phyloP scores from a whole-genome alignment of 2,888 invertebrate species.

The Zygothrica quintamaculata region DNA sequence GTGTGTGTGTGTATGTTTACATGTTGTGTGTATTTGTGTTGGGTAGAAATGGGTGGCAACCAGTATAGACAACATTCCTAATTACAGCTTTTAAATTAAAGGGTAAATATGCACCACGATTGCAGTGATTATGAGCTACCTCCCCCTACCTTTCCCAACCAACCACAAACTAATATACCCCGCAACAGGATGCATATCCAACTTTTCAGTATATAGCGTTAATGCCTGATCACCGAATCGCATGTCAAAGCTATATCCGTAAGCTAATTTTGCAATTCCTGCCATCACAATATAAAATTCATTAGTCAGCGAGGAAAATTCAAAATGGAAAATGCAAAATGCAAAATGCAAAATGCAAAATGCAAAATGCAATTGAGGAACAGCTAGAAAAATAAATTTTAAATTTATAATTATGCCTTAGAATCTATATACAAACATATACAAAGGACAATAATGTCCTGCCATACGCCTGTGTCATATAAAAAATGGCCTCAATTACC shows the following conservation, averaged over 20 bases:
- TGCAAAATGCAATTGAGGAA: too few species aligned
- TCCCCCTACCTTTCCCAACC: slow-evolving; percentile 36
- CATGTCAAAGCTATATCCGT: slow-evolving; percentile 62
- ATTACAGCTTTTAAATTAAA: slow-evolving; percentile 54
- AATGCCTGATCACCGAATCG: slow-evolving; percentile 66
- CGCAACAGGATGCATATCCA: background rate
- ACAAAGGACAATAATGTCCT: too few species aligned
- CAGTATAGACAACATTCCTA: slow-evolving; percentile 40
- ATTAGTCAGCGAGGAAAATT: slow-evolving; percentile 50
- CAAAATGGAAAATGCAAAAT: slow-evolving; percentile 71
- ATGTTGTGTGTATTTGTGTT: slow-evolving; percentile 13
- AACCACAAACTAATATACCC: too few species aligned
- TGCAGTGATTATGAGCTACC: slow-evolving; percentile 26
- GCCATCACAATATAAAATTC: slow-evolving; percentile 25
- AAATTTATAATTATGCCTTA: too few species aligned
- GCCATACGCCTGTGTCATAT: too few species aligned
- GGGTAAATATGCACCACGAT: slow-evolving; percentile 38
- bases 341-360: too few species aligned
- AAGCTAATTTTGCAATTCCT: slow-evolving; percentile 53
- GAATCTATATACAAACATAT: too few species aligned
- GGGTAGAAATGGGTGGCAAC: slow-evolving; percentile 19
- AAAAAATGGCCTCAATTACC: too few species aligned
- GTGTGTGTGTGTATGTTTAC: slow-evolving; percentile 8
- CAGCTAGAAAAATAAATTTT: too few species aligned
- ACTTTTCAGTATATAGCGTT: slow-evolving; percentile 18